Base-by-base conservation (phyloP, 2,888 invertebrate species). In the Drosophila heteroneura region DNA sequence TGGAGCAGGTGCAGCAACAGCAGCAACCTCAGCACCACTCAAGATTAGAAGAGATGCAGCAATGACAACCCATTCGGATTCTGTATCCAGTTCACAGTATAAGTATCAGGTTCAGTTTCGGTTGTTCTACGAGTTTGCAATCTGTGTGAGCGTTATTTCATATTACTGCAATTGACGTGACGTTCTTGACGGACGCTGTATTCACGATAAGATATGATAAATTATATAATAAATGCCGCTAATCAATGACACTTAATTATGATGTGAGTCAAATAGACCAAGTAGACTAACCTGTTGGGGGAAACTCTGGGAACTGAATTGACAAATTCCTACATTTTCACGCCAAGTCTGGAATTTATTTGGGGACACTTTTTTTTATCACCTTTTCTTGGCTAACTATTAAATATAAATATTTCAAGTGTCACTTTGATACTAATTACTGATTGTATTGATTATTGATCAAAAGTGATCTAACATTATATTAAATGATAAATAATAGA, bases 221-320 rank as follows among this genome's bases (percentile, higher is more conserved):
- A 72, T 72, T 72, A 52, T 60, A 72, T 69, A 69, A 66, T 66
- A 79, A 82, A 62, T 66, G 80, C 70, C 70, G 80, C 80, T 82
- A 82, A 79, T 82, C 82, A 79, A 82, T 68, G 66, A 66, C 83
- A 79, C 74, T 68, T 62, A 67, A 72, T 79, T 28, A 79, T 68
- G 44, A 52, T 49, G 59, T 52, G 56, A 32, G 26, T 47, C 26
- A 47, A 47, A 28, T 54, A 5, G 10, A 30, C 35, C 33, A 74
- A 53, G 54, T 30, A 39, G 41, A 52, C 22, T 51, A 72, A 60
- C 49, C 47, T 19, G 56, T 57, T 33, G 3, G 22, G 26, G 14
- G n/a, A 32, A 28, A 33, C 26, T 14, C 47, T 49, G 28, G 14
- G 37, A 33, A 28, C 37, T 47, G 10, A 49, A 39, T 32, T 39